Percentiles rank a stretch among this genome's conserved stretches.
Evolutionary conservation across 2,888 invertebrate species (phyloP).

Genomic region (Lasioglossum villosulum): DNA sequence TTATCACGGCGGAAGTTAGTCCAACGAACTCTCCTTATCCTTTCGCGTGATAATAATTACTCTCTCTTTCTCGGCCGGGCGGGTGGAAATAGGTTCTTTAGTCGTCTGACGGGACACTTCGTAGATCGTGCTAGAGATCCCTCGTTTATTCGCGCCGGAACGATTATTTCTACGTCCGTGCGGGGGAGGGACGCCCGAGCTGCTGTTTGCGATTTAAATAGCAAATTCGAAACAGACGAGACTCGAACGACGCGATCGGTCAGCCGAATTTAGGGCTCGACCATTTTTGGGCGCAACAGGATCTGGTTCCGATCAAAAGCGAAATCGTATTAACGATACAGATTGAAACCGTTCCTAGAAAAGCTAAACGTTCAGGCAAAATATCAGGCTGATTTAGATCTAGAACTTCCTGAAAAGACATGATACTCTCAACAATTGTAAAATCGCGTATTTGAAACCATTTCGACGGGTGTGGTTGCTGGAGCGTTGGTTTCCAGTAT

Average conservation of each 20-base stretch:
- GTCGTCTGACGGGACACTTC: slow-evolving; percentile 71
- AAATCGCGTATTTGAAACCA: background rate
- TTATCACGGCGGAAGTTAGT: slow-evolving; percentile 79
- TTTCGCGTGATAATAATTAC: slow-evolving; percentile 81
- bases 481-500: background rate
- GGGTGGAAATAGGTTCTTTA: slow-evolving; percentile 72
- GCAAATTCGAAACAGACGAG: slow-evolving; percentile 13
- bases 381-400: background rate
- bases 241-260: background rate
- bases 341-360: background rate
- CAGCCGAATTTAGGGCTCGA: background rate
- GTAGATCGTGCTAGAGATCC: slow-evolving; percentile 69
- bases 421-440: background rate
- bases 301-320: background rate
- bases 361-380: background rate
- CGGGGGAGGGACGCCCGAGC: background rate
- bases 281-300: background rate
- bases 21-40: slow-evolving; percentile 80
- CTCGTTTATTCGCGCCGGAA: slow-evolving; percentile 66
- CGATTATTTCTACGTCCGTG: slow-evolving; percentile 65
- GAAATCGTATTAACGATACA: background rate
- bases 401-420: background rate
- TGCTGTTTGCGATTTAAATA: slow-evolving; percentile 14
- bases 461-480: background rate
- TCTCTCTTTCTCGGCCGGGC: slow-evolving; percentile 71